These are phyloP conservation scores for Dicerorhinus sumatrensis DNA, from an alignment of 2,113 vertebrate species.

Conservation along the genomic window DNA sequence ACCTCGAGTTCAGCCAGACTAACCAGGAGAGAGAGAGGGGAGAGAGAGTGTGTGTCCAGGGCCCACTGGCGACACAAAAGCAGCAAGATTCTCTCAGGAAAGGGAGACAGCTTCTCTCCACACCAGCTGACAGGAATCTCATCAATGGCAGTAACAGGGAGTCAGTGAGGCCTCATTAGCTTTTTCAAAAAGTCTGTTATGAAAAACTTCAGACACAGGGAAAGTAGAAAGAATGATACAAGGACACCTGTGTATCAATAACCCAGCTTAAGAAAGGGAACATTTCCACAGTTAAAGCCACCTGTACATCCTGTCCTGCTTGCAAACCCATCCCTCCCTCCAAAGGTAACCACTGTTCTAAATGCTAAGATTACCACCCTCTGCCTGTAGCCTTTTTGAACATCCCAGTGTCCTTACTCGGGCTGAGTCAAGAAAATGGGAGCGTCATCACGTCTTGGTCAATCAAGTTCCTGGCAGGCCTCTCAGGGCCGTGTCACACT, in stretches of 20 bases:
- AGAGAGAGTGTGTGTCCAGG: background rate
- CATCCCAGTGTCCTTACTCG: background rate
- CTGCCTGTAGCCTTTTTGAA: background rate
- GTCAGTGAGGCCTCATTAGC: background rate
- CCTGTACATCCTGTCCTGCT: background rate
- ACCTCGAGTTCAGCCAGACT: background rate
- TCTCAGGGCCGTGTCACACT: background rate
- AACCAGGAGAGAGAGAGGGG: fast-evolving
- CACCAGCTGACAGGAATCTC: background rate
- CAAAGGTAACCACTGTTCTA: background rate
- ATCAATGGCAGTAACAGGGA: fast-evolving
- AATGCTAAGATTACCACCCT: background rate
- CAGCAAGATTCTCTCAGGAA: background rate
- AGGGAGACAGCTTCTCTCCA: background rate
- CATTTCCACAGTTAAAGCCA: background rate
- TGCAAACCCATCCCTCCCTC: background rate
- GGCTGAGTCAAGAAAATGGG: background rate
- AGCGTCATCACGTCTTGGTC: background rate
- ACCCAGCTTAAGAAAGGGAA: background rate
- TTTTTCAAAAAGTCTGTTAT: background rate
- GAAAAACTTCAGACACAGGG: background rate
- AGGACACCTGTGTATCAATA: background rate
- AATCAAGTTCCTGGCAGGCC: background rate
- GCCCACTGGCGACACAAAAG: background rate
- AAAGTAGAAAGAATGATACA: background rate